Base-by-base conservation (phyloP, 1,140 invertebrate species). In the Drosophila funebris region DNA sequence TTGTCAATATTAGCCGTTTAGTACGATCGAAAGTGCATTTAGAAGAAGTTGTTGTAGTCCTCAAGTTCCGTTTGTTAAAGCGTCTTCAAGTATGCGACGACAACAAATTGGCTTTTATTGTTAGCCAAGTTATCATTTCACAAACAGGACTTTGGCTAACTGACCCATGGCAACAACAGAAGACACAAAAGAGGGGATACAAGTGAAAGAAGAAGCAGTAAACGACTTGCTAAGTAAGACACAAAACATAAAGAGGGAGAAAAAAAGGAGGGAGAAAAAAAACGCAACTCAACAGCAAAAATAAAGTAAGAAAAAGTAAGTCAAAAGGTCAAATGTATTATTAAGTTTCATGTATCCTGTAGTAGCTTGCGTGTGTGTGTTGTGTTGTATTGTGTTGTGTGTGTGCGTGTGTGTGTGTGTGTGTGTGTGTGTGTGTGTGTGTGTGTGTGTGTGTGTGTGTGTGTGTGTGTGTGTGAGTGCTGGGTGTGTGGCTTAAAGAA, bases 301-400 rank as follows among this genome's bases (percentile, higher is more conserved):
- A 39, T 46, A 64, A 56, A 64, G 33, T 64, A 50, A 48, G 37
- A 68, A 60, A 69, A 85, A 87, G 67, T 78, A 76, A 83, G 83
- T 81, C 82, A 87, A 87, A 87, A 87, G 82, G 82, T 87, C 83
- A 88, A 87, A 88, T 76, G 71, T 87, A 76, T 82, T 87, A 81
- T 84, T 78, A 73, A 79, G 71, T 27, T 44, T 53, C 7, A 29
- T 36, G 13, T 60, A 39, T 41, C 16, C 27, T n/a, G n/a, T n/a
- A n/a, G n/a, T n/a, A n/a, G n/a, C n/a, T n/a, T 62, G 46, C 41
- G 68, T 39, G 18, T 41, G 37, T 43, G 14, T 11, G 37, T 78
- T 58, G 36, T 24, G 37, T 31, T n/a, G n/a, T n/a, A n/a, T 24
- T 36, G 18, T 27, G 22, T 50, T 46, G 29, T 37, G 44, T 36